These are phyloP conservation scores for Hirtodrosophila trivittata DNA, from an alignment of 2,888 invertebrate species.

Conservation along the genomic window DNA sequence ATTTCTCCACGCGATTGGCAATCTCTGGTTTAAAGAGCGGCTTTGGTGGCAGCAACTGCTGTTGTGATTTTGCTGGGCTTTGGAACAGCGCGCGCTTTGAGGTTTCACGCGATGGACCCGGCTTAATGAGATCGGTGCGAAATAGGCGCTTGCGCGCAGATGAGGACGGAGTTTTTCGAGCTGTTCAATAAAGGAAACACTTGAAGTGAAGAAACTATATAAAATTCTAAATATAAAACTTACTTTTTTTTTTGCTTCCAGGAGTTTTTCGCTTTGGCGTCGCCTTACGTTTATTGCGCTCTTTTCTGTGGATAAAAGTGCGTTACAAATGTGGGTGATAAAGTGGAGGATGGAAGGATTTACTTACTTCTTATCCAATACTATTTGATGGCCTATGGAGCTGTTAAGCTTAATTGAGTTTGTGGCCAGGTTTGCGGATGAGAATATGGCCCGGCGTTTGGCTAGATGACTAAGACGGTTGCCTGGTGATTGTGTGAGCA, in stretches of 20 bases:
- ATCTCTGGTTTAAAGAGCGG: constrained; percentile 82
- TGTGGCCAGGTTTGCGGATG: constrained; percentile 87
- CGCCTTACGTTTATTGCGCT: constrained; percentile 76
- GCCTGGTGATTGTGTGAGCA: constrained; percentile 88
- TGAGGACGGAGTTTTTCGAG: constrained; percentile 80
- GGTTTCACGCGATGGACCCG: constrained; percentile 85
- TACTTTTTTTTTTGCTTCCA: constrained; percentile 84
- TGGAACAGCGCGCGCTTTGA: constrained; percentile 90
- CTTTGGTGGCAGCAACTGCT: constrained; percentile 61
- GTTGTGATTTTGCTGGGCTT: constrained; percentile 86
- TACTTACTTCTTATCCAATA: constrained; percentile 80
- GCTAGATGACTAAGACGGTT: constrained; percentile 91
- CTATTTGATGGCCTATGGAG: constrained; percentile 79
- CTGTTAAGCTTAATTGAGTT: constrained; percentile 81
- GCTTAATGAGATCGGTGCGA: constrained; percentile 74
- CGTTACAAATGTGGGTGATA: background rate
- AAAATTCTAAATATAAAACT: constrained; percentile 5
- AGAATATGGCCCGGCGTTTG: constrained; percentile 89
- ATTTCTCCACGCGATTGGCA: constrained; percentile 85
- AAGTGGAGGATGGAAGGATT: background rate
- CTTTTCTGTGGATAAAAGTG: constrained; percentile 65
- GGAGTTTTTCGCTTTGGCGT: constrained; percentile 86
- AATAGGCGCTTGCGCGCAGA: constrained; percentile 80
- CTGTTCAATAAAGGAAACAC: too few relatives aligned
- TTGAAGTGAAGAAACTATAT: background rate